Conservation (phyloP, 2,888 invertebrate species). For the Lucinisca nassula region DNA sequence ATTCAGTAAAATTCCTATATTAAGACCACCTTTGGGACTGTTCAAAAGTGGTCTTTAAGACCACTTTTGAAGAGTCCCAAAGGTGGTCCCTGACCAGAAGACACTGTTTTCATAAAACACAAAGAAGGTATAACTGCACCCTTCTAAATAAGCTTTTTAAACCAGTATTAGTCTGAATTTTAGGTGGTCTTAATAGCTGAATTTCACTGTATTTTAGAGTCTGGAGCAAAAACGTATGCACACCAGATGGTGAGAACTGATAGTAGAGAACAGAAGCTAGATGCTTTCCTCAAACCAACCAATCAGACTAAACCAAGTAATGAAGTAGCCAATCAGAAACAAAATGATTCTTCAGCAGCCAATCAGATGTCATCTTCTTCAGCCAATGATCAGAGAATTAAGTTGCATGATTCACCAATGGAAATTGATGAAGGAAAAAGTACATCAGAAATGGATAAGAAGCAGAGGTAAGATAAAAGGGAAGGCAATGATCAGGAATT, state of each 20-base stretch:
- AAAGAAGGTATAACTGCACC: too few relatives aligned
- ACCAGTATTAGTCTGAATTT: too few relatives aligned
- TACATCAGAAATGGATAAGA: not conserved
- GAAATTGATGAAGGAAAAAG: conserved; percentile 11
- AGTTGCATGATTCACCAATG: conserved; percentile 12
- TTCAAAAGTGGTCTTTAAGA: too few relatives aligned
- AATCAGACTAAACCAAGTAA: conserved; percentile 37
- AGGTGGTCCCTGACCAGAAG: too few relatives aligned
- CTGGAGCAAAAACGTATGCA: conserved; percentile 80
- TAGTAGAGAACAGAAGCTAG: conserved; percentile 94
- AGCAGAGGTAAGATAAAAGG: not conserved
- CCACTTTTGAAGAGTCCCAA: too few relatives aligned
- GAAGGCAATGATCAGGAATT: too few relatives aligned
- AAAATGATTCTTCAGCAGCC: not conserved
- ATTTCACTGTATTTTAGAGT: too few relatives aligned
- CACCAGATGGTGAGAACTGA: conserved; percentile 93
- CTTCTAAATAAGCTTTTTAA: too few relatives aligned
- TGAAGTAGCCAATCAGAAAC: conserved; percentile 34
- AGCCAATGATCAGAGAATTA: conserved; percentile 2
- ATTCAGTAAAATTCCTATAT: too few relatives aligned
- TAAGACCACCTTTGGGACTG: too few relatives aligned
- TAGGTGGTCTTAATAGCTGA: too few relatives aligned
- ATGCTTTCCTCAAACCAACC: conserved; percentile 91
- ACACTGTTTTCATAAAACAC: too few relatives aligned
- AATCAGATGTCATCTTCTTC: conserved; percentile 6